Conservation (phyloP, 2,888 invertebrate genomes). For the Gasteruption jaculator region DNA sequence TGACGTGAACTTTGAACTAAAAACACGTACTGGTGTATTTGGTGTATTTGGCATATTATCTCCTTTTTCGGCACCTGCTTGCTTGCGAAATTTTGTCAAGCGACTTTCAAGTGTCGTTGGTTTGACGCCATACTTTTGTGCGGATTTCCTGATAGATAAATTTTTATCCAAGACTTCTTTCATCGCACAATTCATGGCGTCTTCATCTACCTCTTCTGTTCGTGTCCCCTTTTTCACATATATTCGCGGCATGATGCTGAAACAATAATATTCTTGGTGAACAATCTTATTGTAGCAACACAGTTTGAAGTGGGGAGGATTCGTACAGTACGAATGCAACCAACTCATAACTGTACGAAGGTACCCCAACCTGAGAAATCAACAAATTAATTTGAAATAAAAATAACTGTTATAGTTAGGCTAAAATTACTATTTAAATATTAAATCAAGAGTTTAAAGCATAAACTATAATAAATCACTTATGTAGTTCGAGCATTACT, state of each 20-base stretch:
- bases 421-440: too few relatives aligned
- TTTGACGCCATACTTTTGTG: conserved; percentile 23
- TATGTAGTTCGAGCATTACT: too few relatives aligned
- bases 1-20: conserved; percentile 18
- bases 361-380: conserved; percentile 1
- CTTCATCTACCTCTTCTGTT: conserved; percentile 16
- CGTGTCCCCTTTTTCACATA: conserved; percentile 15
- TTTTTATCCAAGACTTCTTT: conserved; percentile 20
- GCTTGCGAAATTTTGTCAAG: conserved; percentile 14
- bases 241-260: conserved; percentile 7
- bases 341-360: neutral
- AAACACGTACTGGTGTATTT: neutral
- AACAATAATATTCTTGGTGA: too few relatives aligned
- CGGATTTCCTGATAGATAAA: conserved; percentile 23
- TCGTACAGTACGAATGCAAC: conserved; percentile 6
- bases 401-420: too few relatives aligned
- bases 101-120: conserved; percentile 22
- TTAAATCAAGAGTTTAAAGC: too few relatives aligned
- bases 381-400: neutral
- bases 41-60: too few relatives aligned
- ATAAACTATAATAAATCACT: too few relatives aligned
- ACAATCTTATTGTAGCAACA: too few relatives aligned
- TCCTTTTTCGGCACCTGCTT: neutral
- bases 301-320: too few relatives aligned
- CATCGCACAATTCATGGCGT: conserved; percentile 17